These are phyloP conservation scores for Limnothrissa miodon DNA, from an alignment of 2,113 vertebrate species.

Conservation along the genomic window DNA sequence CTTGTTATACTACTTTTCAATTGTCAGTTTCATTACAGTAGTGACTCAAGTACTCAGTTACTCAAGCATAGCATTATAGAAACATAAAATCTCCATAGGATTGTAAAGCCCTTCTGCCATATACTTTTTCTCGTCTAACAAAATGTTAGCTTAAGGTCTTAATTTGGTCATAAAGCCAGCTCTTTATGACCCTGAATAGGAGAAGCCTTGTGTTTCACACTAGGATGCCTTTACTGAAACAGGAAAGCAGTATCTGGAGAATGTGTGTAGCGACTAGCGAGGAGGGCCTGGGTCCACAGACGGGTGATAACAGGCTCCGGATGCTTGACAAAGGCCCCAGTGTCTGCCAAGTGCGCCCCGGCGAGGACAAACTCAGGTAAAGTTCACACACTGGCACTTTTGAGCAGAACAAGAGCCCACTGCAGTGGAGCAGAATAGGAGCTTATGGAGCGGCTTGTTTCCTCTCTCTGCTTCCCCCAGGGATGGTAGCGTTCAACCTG, in stretches of 20 bases:
- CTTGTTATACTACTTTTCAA: conserved; percentile 8
- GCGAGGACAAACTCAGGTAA: conserved; percentile 68
- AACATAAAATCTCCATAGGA: conserved; percentile 24
- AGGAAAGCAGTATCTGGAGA: conserved; percentile 82
- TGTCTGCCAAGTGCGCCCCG: conserved; percentile 46
- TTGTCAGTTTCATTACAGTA: not conserved
- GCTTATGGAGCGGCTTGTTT: conserved; percentile 34
- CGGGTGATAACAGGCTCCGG: conserved; percentile 59
- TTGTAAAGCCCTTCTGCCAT: conserved; percentile 34
- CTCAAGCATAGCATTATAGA: not conserved
- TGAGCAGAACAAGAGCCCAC: not conserved
- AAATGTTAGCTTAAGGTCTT: conserved; percentile 25
- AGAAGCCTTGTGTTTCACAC: conserved; percentile 41
- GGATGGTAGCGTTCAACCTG: conserved; percentile 51
- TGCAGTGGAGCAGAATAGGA: not conserved
- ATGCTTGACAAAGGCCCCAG: conserved; percentile 54
- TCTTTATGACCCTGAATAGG: conserved; percentile 37
- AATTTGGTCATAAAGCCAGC: conserved; percentile 38
- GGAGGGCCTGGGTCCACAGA: conserved; percentile 58
- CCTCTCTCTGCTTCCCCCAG: conserved; percentile 50
- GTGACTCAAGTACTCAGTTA: too few relatives aligned
- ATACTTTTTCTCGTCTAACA: conserved; percentile 35
- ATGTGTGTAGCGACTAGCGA: conserved; percentile 71
- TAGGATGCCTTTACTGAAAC: conserved; percentile 43
- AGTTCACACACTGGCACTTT: conserved; percentile 4